phyloP scores from a whole-genome alignment of 2,113 vertebrate species.

The Ictalurus punctatus region DNA sequence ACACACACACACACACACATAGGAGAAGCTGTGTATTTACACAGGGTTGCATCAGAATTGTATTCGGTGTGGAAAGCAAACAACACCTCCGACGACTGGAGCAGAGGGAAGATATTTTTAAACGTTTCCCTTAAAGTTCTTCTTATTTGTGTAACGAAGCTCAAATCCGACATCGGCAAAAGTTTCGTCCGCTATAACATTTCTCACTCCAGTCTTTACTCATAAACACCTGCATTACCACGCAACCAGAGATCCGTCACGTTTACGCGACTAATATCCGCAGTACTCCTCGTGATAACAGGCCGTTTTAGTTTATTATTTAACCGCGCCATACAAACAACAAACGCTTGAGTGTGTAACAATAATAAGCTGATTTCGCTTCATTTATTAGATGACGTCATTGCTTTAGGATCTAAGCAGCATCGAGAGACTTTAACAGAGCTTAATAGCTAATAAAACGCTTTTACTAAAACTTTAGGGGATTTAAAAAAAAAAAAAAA shows the following conservation, averaged over 20 bases:
- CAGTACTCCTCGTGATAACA: background rate
- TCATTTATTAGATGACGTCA: background rate
- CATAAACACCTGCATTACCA: background rate
- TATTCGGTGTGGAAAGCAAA: conserved; percentile 43
- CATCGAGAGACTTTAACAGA: background rate
- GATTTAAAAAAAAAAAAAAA: no score
- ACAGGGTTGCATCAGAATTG: conserved; percentile 56
- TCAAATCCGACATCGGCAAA: background rate
- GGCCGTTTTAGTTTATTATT: no score
- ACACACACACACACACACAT: conserved; percentile 21
- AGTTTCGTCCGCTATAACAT: background rate
- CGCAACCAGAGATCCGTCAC: background rate
- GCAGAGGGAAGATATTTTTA: conserved; percentile 22
- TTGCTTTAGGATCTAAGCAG: background rate
- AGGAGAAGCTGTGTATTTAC: conserved; percentile 45
- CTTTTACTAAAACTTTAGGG: background rate
- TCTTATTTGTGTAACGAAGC: background rate
- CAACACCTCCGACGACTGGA: conserved; percentile 19
- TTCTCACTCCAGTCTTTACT: background rate
- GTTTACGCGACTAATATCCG: background rate
- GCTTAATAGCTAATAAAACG: background rate
- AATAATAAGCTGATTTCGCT: background rate
- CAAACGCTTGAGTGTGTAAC: background rate
- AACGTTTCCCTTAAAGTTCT: background rate
- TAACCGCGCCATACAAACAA: no score